Evolutionary conservation across 2,113 vertebrate species (phyloP).

Genomic region (Rhizomys pruinosus): DNA sequence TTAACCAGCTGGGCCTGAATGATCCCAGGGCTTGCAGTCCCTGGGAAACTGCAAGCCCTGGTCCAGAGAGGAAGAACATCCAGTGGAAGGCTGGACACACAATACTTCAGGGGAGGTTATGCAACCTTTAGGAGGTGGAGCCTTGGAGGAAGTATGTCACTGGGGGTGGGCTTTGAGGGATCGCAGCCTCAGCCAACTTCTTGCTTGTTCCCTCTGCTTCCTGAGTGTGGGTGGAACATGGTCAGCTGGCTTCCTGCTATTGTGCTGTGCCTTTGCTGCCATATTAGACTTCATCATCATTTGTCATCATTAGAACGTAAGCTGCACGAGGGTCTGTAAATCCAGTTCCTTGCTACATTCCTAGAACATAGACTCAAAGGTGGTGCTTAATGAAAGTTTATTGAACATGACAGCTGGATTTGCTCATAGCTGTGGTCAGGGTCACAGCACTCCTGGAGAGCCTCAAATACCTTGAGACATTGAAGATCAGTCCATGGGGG

Average conservation of each 20-base stretch:
- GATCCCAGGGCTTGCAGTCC: no score
- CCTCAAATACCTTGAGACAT: background rate
- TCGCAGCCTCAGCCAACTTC: background rate
- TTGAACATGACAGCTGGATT: background rate
- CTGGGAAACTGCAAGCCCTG: no score
- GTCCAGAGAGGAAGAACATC: no score
- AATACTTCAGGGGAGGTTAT: no score
- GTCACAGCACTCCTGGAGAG: fast-evolving
- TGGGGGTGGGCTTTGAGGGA: background rate
- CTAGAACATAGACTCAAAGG: background rate
- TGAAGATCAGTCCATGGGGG: background rate
- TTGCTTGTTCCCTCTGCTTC: background rate
- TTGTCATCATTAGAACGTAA: background rate
- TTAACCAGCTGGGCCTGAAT: no score
- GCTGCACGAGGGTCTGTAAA: background rate
- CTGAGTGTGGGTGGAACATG: background rate
- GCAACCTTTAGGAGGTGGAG: background rate
- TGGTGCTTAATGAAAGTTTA: background rate
- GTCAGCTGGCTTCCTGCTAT: background rate
- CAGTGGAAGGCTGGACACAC: no score
- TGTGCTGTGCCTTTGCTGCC: background rate
- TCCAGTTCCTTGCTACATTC: background rate
- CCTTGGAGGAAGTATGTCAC: no score
- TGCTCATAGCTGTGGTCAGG: background rate
- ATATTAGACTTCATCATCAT: background rate